Conservation (phyloP, 2,888 invertebrate species). For the Ptilodon capucinus region DNA sequence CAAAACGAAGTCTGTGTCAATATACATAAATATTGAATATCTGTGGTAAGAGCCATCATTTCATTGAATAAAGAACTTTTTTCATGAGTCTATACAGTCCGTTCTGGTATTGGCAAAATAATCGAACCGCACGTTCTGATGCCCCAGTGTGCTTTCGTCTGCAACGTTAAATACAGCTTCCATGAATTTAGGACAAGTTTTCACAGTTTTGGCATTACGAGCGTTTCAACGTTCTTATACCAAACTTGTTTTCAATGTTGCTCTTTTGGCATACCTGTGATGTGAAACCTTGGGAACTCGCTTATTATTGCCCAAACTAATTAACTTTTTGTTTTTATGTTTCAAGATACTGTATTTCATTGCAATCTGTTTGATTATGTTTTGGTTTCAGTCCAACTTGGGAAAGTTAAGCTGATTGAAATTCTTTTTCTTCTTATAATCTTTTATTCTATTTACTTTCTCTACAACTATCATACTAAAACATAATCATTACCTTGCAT, state of each 20-base stretch:
- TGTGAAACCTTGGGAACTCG: neutral
- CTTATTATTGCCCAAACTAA: slow-evolving; percentile 14
- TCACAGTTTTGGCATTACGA: slow-evolving; percentile 26
- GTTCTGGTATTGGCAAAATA: too few relatives aligned
- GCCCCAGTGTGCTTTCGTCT: slow-evolving; percentile 6
- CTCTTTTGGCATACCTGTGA: slow-evolving; percentile 1
- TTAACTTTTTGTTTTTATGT: slow-evolving; percentile 6
- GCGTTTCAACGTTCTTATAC: slow-evolving; percentile 10
- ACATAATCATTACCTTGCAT: too few relatives aligned
- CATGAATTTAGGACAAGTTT: slow-evolving; percentile 25
- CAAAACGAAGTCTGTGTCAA: too few relatives aligned
- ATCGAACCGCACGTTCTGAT: neutral
- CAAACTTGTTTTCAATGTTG: slow-evolving; percentile 12
- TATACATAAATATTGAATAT: too few relatives aligned
- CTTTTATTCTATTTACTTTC: too few relatives aligned
- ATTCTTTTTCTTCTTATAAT: too few relatives aligned
- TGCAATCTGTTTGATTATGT: neutral
- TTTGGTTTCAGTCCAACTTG: neutral
- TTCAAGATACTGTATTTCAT: neutral
- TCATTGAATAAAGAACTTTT: too few relatives aligned
- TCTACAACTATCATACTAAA: too few relatives aligned
- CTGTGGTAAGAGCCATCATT: too few relatives aligned
- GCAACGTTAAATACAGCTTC: slow-evolving; percentile 16
- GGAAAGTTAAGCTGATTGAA: too few relatives aligned
- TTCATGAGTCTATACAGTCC: too few relatives aligned